phyloP scores from a whole-genome alignment of 2,797 vertebrate genomes.

The Leptatherina wallacei region DNA sequence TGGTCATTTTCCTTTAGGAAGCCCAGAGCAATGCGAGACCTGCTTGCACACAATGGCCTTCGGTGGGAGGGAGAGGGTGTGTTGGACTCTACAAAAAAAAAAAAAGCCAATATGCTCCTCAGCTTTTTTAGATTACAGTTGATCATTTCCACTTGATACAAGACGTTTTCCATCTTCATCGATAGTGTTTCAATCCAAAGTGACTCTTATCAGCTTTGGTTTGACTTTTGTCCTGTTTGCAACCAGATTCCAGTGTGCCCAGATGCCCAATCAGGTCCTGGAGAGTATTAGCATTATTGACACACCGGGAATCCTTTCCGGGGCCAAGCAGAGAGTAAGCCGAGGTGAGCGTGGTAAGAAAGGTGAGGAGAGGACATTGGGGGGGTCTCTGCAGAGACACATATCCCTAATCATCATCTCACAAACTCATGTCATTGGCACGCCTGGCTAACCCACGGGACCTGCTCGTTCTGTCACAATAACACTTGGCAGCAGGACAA shows the following conservation, averaged over 20 bases:
- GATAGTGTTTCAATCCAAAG: constrained; percentile 6
- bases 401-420: constrained; percentile 58
- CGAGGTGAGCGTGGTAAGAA: constrained; percentile 82
- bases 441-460: constrained; percentile 72
- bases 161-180: constrained; percentile 33
- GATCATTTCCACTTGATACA: constrained; percentile 49
- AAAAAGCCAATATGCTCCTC: constrained; percentile 43
- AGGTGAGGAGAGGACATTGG: constrained; percentile 72
- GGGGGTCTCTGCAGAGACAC: constrained; percentile 55
- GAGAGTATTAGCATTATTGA: constrained; percentile 95
- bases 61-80: constrained; percentile 57
- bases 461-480: constrained; percentile 54
- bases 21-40: constrained; percentile 65
- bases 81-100: constrained; percentile 8
- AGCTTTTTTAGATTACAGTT: constrained; percentile 62
- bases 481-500: constrained; percentile 51
- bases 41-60: constrained; percentile 80
- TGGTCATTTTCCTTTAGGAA: constrained; percentile 87
- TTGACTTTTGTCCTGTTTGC: constrained; percentile 1
- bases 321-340: constrained; percentile 92
- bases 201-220: constrained; percentile 15
- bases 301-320: constrained; percentile 88
- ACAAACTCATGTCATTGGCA: constrained; percentile 62
- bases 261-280: constrained; percentile 91
- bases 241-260: constrained; percentile 90